phyloP scores from a whole-genome alignment of 1,140 invertebrate genomes.

The Zaprionus capensis region DNA sequence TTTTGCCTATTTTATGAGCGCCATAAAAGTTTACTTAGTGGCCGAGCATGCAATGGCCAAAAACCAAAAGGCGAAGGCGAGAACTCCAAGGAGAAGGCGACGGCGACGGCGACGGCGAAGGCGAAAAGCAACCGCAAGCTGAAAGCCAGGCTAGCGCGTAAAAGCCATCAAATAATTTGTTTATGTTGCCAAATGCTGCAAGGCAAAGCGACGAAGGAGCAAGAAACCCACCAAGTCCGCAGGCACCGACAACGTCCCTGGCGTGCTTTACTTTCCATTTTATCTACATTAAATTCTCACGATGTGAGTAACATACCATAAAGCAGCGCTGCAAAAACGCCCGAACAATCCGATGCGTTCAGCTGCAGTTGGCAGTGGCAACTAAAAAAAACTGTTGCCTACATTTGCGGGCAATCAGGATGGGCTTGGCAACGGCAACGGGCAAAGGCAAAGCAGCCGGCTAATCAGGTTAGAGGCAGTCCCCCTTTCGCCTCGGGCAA shows the following conservation, averaged over 20 bases:
- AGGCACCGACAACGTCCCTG: not conserved
- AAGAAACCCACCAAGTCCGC: too few relatives aligned
- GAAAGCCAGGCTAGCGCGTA: conserved; percentile 51
- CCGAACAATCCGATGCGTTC: not conserved
- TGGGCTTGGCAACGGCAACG: not conserved
- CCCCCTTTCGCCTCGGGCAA: not conserved
- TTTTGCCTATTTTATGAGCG: conserved; percentile 78
- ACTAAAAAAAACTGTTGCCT: conserved; percentile 23
- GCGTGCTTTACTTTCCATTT: conserved; percentile 38
- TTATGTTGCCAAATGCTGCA: conserved; percentile 68
- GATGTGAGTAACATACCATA: conserved; percentile 1
- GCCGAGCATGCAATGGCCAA: conserved; percentile 54
- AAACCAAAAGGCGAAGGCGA: conserved; percentile 26
- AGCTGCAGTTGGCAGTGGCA: conserved; percentile 2
- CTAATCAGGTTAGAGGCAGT: conserved; percentile 15
- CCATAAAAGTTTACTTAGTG: conserved; percentile 81
- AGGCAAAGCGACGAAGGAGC: not conserved
- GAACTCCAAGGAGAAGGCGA: not conserved
- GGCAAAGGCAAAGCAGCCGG: too few relatives aligned
- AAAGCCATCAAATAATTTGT: conserved; percentile 79
- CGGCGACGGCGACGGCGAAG: conserved; percentile 3
- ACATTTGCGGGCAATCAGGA: conserved; percentile 15
- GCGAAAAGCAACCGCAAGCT: conserved; percentile 17
- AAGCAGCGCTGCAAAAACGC: not conserved
- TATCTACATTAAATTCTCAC: conserved; percentile 31